Percentiles rank a stretch among this genome's conserved stretches.
Conservation (phyloP, 2,888 invertebrate genomes). For the Andricus quercusramuli region DNA sequence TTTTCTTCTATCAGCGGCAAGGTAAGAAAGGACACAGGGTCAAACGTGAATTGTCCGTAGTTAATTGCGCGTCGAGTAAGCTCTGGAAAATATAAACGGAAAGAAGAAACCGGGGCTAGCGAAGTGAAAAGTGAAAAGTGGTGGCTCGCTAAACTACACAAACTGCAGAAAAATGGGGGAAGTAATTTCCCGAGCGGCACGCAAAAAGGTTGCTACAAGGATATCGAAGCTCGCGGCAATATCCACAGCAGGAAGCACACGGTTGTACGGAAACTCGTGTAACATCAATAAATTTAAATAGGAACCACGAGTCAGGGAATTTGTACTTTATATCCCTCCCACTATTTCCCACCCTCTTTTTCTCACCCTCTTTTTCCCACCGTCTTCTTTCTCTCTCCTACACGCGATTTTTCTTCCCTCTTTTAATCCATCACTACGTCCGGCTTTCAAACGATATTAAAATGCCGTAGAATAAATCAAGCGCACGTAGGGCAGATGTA, state of each 20-base stretch:
- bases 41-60: constrained; percentile 4
- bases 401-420: neutral
- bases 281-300: constrained; percentile 55
- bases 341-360: neutral
- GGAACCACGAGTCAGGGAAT: constrained; percentile 24
- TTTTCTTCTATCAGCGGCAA: constrained; percentile 2
- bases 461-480: constrained; percentile 48
- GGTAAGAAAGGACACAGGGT: constrained; percentile 16
- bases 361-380: neutral
- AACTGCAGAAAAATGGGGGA: constrained; percentile 28
- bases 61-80: constrained; percentile 35
- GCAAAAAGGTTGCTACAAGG: constrained; percentile 35
- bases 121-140: constrained; percentile 42
- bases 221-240: constrained; percentile 47
- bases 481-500: constrained; percentile 3
- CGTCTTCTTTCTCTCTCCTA: neutral
- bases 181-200: constrained; percentile 47
- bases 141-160: constrained; percentile 36
- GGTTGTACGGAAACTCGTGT: constrained; percentile 45
- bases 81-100: constrained; percentile 40
- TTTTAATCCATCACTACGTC: constrained; percentile 6
- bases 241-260: constrained; percentile 38
- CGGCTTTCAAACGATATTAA: constrained; percentile 49
- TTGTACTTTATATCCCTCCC: neutral
- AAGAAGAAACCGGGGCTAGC: constrained; percentile 25